Conservation (phyloP, 2,888 invertebrate genomes). For the Hemaris fuciformis region DNA sequence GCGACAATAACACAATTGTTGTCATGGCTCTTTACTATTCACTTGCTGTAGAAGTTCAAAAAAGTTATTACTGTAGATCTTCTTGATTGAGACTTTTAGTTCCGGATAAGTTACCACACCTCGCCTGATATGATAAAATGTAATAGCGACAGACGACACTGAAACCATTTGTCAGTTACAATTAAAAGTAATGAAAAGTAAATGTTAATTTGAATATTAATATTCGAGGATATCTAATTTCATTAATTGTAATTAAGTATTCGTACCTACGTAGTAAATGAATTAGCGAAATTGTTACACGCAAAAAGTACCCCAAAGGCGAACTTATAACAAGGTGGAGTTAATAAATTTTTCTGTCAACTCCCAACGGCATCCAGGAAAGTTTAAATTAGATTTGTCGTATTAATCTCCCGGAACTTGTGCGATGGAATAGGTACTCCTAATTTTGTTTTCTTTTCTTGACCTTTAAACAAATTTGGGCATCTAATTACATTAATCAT, state of each 20-base stretch:
- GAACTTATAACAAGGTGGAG: slow-evolving; percentile 33
- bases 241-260: not conserved
- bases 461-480: slow-evolving; percentile 16
- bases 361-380: slow-evolving; percentile 29
- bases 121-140: too few relatives aligned
- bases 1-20: too few relatives aligned
- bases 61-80: too few relatives aligned
- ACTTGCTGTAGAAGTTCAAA: too few relatives aligned
- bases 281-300: slow-evolving; percentile 14
- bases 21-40: too few relatives aligned
- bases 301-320: slow-evolving; percentile 25
- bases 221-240: not conserved
- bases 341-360: slow-evolving; percentile 37
- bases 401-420: slow-evolving; percentile 32
- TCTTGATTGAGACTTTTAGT: too few relatives aligned
- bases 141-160: too few relatives aligned
- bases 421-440: slow-evolving; percentile 23
- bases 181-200: too few relatives aligned
- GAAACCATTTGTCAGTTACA: too few relatives aligned
- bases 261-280: not conserved
- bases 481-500: not conserved
- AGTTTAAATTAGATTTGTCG: slow-evolving; percentile 39
- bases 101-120: too few relatives aligned
- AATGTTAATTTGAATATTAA: too few relatives aligned
- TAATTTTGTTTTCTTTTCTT: slow-evolving; percentile 21